Conservation (phyloP, 2,113 vertebrate genomes). For the Crypturellus undulatus region DNA sequence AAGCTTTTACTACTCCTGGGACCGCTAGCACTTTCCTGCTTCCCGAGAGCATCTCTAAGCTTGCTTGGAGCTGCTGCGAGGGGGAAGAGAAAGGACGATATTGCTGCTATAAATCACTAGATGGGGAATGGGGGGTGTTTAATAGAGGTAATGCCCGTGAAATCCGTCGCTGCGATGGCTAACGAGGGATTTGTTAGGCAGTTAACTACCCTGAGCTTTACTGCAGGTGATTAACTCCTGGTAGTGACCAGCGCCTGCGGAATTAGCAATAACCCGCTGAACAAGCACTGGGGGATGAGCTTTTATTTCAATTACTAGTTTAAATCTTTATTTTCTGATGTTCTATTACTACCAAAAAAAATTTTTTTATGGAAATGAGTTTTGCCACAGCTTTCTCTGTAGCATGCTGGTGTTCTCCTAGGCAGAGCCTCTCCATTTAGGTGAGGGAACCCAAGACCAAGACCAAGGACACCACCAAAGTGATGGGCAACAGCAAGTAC, state of each 20-base stretch:
- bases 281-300: conserved; percentile 16
- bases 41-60: rapidly evolving
- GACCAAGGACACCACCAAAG: neutral
- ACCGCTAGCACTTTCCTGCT: neutral
- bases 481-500: neutral
- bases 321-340: conserved; percentile 40
- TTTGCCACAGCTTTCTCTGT: rapidly evolving
- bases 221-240: conserved; percentile 61
- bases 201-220: conserved; percentile 56
- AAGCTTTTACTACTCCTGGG: neutral
- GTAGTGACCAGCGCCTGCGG: conserved; percentile 50
- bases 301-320: conserved; percentile 49
- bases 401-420: neutral
- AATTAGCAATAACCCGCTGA: conserved; percentile 56
- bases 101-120: conserved; percentile 64
- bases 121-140: neutral
- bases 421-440: neutral
- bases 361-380: neutral
- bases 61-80: neutral
- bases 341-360: neutral
- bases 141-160: conserved; percentile 66
- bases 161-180: conserved; percentile 53
- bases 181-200: conserved; percentile 67
- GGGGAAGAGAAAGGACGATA: neutral
- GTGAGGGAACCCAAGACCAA: neutral